These are phyloP conservation scores for Dipus sagitta DNA, from an alignment of 2,797 vertebrate species.

Conservation along the genomic window DNA sequence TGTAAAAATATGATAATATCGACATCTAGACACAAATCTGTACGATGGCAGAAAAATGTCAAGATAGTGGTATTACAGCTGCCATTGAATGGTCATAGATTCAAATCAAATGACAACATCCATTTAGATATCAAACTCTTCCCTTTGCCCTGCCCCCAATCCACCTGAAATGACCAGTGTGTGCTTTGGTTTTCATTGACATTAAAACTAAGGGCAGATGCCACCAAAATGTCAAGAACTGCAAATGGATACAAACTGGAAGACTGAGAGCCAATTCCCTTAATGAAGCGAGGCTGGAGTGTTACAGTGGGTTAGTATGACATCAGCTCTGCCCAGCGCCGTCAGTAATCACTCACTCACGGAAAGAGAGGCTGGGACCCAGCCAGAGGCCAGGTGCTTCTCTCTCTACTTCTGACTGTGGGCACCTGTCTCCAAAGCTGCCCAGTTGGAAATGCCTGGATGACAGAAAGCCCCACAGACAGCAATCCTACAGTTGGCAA, in stretches of 20 bases:
- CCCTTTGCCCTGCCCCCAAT: background rate
- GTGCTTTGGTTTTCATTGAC: background rate
- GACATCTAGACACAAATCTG: background rate
- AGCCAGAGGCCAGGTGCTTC: background rate
- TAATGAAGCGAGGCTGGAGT: background rate
- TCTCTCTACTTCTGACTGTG: background rate
- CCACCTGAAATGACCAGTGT: background rate
- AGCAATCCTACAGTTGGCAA: background rate
- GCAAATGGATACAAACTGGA: background rate
- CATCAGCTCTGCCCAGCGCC: too few relatives aligned
- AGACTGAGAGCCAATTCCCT: background rate
- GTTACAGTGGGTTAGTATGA: background rate
- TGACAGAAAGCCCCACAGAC: background rate
- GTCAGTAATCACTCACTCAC: background rate
- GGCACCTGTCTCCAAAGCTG: background rate
- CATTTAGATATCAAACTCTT: background rate
- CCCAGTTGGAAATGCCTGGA: background rate
- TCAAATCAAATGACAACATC: background rate
- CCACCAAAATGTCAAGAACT: background rate
- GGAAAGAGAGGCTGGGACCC: background rate
- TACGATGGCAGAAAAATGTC: background rate
- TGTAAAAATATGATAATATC: background rate
- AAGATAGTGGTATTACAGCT: background rate
- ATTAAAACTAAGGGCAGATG: background rate
- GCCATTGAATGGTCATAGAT: background rate